phyloP scores from a whole-genome alignment of 1,140 invertebrate species.

The Myzus persicae region DNA sequence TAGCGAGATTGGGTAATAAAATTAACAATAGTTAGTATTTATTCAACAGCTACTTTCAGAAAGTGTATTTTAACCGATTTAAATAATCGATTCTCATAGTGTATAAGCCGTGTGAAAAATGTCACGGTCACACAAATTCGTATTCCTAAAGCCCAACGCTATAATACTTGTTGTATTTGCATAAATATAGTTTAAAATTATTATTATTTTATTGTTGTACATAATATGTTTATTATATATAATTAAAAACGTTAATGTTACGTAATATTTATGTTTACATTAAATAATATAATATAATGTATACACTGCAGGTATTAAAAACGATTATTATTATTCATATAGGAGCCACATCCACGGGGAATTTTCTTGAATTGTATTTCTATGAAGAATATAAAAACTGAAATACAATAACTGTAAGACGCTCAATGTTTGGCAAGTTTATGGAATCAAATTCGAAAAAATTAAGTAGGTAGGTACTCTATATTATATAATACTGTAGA shows the following conservation, averaged over 20 bases:
- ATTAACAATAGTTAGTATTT: background rate
- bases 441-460: background rate
- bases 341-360: background rate
- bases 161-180: background rate
- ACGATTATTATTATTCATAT: background rate
- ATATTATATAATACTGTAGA: too few species aligned
- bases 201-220: slow-evolving; percentile 13
- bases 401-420: background rate
- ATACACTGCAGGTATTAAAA: background rate
- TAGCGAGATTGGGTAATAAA: background rate
- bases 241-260: slow-evolving; percentile 3
- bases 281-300: background rate
- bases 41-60: background rate
- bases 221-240: background rate
- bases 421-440: background rate
- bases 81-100: slow-evolving; percentile 17
- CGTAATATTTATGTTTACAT: background rate
- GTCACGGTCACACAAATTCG: background rate
- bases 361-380: background rate
- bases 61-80: slow-evolving; percentile 4
- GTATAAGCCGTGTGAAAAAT: slow-evolving; percentile 19
- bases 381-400: background rate
- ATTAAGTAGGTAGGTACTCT: background rate
- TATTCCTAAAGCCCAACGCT: background rate
- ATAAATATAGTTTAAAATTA: background rate